Evolutionary conservation across 2,113 vertebrate genomes (phyloP).

Genomic region (Progne subis): DNA sequence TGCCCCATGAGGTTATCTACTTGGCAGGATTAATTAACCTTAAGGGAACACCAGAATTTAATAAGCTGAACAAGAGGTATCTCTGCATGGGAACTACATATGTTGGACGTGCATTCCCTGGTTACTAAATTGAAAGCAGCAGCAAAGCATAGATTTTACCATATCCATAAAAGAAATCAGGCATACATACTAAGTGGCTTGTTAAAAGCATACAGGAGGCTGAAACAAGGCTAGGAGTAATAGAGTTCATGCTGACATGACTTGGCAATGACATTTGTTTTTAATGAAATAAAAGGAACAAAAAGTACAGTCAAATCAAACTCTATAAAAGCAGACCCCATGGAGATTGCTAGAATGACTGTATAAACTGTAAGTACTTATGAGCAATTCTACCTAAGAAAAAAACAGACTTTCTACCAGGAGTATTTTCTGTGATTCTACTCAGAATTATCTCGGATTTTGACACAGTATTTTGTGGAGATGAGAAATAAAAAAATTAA

Average conservation of each 20-base stretch:
- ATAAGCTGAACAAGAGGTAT: constrained; percentile 51
- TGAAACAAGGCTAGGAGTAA: constrained; percentile 59
- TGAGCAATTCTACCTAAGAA: constrained; percentile 11
- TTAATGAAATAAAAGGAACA: constrained; percentile 70
- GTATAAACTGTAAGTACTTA: constrained; percentile 41
- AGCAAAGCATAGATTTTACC: constrained; percentile 46
- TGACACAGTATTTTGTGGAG: neutral
- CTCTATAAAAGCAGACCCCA: constrained; percentile 56
- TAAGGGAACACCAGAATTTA: constrained; percentile 53
- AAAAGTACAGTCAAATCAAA: constrained; percentile 66
- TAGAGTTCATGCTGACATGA: constrained; percentile 63
- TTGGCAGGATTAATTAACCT: constrained; percentile 58
- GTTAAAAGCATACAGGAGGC: constrained; percentile 57
- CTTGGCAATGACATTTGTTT: constrained; percentile 66
- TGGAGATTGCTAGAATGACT: constrained; percentile 35
- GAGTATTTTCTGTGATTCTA: constrained; percentile 13
- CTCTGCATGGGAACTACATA: constrained; percentile 56
- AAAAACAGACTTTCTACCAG: neutral
- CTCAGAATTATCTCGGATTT: neutral
- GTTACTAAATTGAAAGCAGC: constrained; percentile 56
- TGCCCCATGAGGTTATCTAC: neutral
- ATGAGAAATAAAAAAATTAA: neutral
- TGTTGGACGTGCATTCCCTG: constrained; percentile 13
- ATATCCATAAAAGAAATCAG: constrained; percentile 55
- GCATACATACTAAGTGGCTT: constrained; percentile 61